Evolutionary conservation across 2,888 invertebrate species (phyloP).

Genomic region (Agrochola macilenta): DNA sequence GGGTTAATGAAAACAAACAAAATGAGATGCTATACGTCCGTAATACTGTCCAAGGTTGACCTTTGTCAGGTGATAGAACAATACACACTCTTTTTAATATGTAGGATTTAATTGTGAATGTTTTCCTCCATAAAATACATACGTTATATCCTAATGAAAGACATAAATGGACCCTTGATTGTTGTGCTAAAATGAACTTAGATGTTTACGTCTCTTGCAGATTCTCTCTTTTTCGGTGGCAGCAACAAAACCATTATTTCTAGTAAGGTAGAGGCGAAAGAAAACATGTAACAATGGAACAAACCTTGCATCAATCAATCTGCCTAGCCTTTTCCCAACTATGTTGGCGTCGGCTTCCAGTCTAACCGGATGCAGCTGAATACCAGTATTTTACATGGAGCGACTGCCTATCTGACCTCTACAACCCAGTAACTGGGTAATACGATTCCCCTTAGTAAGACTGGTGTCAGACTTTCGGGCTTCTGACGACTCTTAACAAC

Average conservation of each 20-base stretch:
- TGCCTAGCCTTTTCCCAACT: no score
- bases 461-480: no score
- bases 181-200: slow-evolving; percentile 25
- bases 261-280: not conserved
- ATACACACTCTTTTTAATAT: slow-evolving; percentile 31
- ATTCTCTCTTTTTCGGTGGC: not conserved
- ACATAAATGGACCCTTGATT: slow-evolving; percentile 30
- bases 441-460: no score
- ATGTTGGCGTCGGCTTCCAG: no score
- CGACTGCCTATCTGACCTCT: no score
- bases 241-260: slow-evolving; percentile 14
- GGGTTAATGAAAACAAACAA: not conserved
- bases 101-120: not conserved
- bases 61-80: slow-evolving; percentile 3
- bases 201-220: slow-evolving; percentile 20
- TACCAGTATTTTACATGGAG: no score
- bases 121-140: slow-evolving; percentile 36
- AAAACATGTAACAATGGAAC: not conserved
- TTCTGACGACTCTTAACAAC: no score
- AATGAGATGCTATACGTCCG: not conserved
- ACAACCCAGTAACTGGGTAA: no score
- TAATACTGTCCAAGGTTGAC: slow-evolving; percentile 4
- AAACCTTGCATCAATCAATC: no score
- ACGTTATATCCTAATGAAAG: slow-evolving; percentile 13
- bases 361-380: no score